Evolutionary conservation across 2,113 vertebrate genomes (phyloP), one percentile per base, ranked within the genome.

Genomic region (Semicossyphus pulcher): DNA sequence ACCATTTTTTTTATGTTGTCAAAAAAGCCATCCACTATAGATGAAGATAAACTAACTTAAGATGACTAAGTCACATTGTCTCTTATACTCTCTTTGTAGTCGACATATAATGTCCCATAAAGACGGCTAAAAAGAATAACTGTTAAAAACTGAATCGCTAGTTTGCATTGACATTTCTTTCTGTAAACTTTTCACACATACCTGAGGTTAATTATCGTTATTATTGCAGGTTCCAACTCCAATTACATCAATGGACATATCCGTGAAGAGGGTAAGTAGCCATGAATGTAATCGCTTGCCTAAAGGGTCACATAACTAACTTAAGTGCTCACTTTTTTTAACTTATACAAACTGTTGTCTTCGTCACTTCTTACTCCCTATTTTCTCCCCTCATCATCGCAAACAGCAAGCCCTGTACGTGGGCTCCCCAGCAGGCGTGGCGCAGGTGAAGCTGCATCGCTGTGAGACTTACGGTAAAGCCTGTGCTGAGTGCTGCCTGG

Each of bases 401-500:
- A 14, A 56, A 23, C 89, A 98, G 97, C 97, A 98, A 97, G 93
- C 23, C 1, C 88, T 99, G 51, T 98, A 93, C 0, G 93, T 97
- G 74, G 97, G 96, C 65, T 97, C 96, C 10, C 88, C 86, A 12
- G 73, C 91, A 26, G 97, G 95, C 0, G 92, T 99, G 83, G 95
- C 94, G 14, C 95, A 92, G 90, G 91, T 98, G 42, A 93, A 87
- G 80, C 93, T 99, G 83, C 97, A 99, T 72, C 95, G 81, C 61
- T 98, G 97, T 0, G 94, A 96, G 81, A 94, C 94, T 0, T 99
- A 98, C 0, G 97, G 97, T 44, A 95, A 91, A 1, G 96, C 95
- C 1, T 99, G 97, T 25, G 95, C 96, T 0, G 97, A 99, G 72
- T 99, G 97, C 91, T 99, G 97, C 87, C 91, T 99, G 88, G 97